These are phyloP conservation scores for Simalia tracyae DNA, from an alignment of 2,797 vertebrate genomes.

Conservation along the genomic window DNA sequence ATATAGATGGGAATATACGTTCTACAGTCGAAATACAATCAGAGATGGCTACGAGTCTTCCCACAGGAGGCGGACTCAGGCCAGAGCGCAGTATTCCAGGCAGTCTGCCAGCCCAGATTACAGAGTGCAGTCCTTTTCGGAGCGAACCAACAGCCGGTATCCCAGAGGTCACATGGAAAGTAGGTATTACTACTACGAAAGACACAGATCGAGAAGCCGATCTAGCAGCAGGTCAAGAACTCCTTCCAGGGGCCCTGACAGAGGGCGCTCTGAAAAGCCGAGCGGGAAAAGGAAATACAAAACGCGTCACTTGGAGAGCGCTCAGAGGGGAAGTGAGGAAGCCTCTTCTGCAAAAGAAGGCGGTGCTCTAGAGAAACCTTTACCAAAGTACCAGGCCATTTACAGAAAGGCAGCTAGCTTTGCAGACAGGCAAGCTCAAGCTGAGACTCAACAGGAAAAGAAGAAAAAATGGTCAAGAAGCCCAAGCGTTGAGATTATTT, in stretches of 20 bases:
- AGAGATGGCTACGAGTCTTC: constrained; percentile 72
- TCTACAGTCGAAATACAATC: constrained; percentile 74
- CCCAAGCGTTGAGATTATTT: constrained; percentile 83
- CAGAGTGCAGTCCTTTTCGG: constrained; percentile 71
- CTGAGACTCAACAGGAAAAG: constrained; percentile 72
- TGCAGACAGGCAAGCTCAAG: constrained; percentile 74
- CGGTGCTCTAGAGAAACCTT: constrained; percentile 58
- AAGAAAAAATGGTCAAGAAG: constrained; percentile 80
- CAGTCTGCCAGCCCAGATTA: constrained; percentile 75
- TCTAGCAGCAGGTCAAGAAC: constrained; percentile 75
- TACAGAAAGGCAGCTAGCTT: constrained; percentile 67
- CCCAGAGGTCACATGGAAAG: constrained; percentile 68
- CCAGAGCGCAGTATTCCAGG: constrained; percentile 67
- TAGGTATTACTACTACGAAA: constrained; percentile 72
- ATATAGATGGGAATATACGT: constrained; percentile 78
- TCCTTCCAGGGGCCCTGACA: constrained; percentile 63
- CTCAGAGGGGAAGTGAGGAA: constrained; percentile 43
- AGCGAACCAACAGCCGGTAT: constrained; percentile 67
- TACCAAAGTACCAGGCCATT: constrained; percentile 58
- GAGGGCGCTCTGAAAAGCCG: constrained; percentile 80
- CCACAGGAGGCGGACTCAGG: constrained; percentile 63
- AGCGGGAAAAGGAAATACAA: constrained; percentile 94
- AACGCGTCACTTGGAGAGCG: constrained; percentile 87
- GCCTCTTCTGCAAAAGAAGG: constrained; percentile 60
- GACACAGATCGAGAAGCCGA: constrained; percentile 74